Evolutionary conservation across 2,113 vertebrate species (phyloP).

Genomic region (Crotalus viridis): DNA sequence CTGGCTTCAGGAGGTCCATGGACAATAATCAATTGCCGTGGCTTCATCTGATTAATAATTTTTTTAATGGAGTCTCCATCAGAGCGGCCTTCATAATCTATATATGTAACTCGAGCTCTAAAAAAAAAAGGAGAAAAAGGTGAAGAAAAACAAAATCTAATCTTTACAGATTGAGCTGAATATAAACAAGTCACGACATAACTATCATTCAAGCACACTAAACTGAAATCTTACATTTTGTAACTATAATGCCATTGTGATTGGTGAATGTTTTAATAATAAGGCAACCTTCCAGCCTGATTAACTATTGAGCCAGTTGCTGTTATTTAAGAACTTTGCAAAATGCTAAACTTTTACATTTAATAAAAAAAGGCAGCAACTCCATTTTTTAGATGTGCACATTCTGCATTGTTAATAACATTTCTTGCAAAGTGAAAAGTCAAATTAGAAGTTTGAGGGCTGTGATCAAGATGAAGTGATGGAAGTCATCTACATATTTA

Average conservation of each 20-base stretch:
- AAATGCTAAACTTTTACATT: background rate
- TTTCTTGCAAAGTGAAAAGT: background rate
- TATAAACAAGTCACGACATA: conserved; percentile 1
- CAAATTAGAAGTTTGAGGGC: background rate
- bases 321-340: background rate
- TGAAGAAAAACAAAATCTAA: background rate
- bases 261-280: background rate
- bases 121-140: conserved; percentile 38
- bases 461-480: background rate
- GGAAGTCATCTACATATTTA: background rate
- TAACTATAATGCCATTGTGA: background rate
- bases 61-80: conserved; percentile 99
- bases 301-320: background rate
- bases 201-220: background rate
- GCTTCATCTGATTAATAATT: conserved; percentile 99
- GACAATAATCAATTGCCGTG: conserved; percentile 91
- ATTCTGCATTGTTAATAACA: background rate
- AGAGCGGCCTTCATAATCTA: conserved; percentile 97
- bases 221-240: background rate
- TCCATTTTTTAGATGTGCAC: background rate
- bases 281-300: background rate
- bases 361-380: background rate
- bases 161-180: background rate
- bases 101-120: conserved; percentile 93
- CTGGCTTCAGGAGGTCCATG: conserved; percentile 94